Percentiles rank a stretch among this genome's conserved stretches.
phyloP scores from a whole-genome alignment of 2,797 vertebrate species.

The Tragelaphus oryx region DNA sequence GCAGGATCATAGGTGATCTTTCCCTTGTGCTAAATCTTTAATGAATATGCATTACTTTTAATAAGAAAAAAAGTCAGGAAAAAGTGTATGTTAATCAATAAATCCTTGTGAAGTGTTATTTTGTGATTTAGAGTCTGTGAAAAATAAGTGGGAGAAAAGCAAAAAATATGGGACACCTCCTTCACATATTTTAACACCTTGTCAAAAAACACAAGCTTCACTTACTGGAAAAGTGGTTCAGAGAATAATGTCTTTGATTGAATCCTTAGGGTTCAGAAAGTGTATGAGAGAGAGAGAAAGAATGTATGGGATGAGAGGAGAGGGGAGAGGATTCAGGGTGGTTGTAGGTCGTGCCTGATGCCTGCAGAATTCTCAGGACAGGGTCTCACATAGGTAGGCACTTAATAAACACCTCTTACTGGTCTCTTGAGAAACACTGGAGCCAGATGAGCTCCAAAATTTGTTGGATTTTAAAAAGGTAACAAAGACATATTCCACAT shows the following conservation, averaged over 20 bases:
- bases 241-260: neutral
- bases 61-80: constrained; percentile 39
- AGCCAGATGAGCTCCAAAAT: neutral
- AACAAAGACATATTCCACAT: neutral
- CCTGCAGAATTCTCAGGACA: neutral
- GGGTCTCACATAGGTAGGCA: neutral
- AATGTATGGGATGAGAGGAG: neutral
- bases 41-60: constrained; percentile 44
- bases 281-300: neutral
- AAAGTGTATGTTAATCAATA: constrained; percentile 43
- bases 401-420: neutral
- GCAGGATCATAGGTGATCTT: constrained; percentile 29
- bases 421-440: neutral
- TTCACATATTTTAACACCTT: constrained; percentile 1
- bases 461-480: neutral
- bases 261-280: neutral
- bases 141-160: constrained; percentile 39
- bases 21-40: constrained; percentile 36
- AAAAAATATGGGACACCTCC: constrained; percentile 41
- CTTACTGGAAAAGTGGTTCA: neutral
- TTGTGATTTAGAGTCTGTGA: neutral
- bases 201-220: constrained; percentile 14
- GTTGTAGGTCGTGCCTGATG: neutral
- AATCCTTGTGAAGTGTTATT: constrained; percentile 40
- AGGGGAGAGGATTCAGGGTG: neutral